Percentiles rank a stretch among this genome's conserved stretches.
Evolutionary conservation across 2,888 invertebrate genomes (phyloP).

Genomic region (Orthosia incerta): DNA sequence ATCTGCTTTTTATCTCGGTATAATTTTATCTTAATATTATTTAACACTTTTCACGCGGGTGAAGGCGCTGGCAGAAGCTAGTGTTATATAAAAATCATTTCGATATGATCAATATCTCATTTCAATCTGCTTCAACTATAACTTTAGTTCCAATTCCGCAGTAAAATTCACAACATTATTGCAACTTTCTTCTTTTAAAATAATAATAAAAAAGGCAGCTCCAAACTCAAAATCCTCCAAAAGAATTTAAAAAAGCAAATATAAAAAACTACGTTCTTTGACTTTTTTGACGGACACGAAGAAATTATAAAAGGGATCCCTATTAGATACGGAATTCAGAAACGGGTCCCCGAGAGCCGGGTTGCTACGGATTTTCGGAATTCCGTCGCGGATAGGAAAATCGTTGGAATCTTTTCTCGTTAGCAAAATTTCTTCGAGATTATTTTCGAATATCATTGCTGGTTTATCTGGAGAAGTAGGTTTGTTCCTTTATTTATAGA

Average conservation of each 20-base stretch:
- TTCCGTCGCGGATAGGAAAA: constrained; percentile 46
- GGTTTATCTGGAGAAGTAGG: background rate
- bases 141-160: too few species aligned
- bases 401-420: constrained; percentile 41
- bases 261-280: constrained; percentile 11
- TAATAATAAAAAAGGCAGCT: too few species aligned
- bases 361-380: constrained; percentile 51
- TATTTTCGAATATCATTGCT: constrained; percentile 29
- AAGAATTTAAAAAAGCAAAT: background rate
- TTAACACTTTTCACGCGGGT: too few species aligned
- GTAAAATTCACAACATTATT: too few species aligned
- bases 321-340: constrained; percentile 53
- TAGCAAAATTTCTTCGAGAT: constrained; percentile 47
- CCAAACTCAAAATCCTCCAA: background rate
- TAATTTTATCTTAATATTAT: too few species aligned
- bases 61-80: too few species aligned
- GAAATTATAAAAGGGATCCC: constrained; percentile 51
- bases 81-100: too few species aligned
- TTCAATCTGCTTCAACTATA: too few species aligned
- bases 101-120: too few species aligned
- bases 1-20: too few species aligned
- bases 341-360: constrained; percentile 32
- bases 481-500: background rate
- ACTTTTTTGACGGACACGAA: constrained; percentile 33
- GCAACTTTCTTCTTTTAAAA: too few species aligned